Evolutionary conservation across 2,797 vertebrate genomes (phyloP).

Genomic region (Thaleichthys pacificus): DNA sequence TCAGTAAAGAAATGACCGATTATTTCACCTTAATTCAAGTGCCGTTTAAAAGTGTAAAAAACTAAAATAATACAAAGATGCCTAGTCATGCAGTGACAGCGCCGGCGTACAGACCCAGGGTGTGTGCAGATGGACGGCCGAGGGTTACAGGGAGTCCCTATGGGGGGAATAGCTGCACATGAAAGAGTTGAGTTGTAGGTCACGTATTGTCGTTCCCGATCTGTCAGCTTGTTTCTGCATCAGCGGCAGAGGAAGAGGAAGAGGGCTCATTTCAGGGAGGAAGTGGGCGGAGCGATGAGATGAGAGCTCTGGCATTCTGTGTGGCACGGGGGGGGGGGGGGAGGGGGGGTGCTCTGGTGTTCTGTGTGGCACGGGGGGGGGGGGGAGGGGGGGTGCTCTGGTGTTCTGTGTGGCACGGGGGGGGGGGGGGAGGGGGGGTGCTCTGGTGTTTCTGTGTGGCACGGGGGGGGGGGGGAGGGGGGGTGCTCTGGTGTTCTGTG

Average conservation of each 20-base stretch:
- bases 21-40: not conserved
- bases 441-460: not conserved
- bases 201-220: conserved; percentile 78
- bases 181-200: conserved; percentile 74
- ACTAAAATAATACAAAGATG: not conserved
- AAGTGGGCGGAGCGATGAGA: conserved; percentile 7
- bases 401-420: not conserved
- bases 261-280: conserved; percentile 22
- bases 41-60: not conserved
- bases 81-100: conserved; percentile 31
- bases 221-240: conserved; percentile 75
- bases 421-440: conserved; percentile 15
- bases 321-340: not conserved
- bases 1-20: too few relatives aligned
- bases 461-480: not conserved
- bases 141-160: conserved; percentile 32
- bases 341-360: conserved; percentile 9
- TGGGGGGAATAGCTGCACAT: conserved; percentile 54
- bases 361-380: not conserved
- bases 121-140: conserved; percentile 10
- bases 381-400: conserved; percentile 11
- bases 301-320: not conserved
- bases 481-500: not conserved
- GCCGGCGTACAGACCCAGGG: not conserved
- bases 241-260: conserved; percentile 44